Evolutionary conservation across 2,888 invertebrate species (phyloP).

Genomic region (Dolichomitus sp.): DNA sequence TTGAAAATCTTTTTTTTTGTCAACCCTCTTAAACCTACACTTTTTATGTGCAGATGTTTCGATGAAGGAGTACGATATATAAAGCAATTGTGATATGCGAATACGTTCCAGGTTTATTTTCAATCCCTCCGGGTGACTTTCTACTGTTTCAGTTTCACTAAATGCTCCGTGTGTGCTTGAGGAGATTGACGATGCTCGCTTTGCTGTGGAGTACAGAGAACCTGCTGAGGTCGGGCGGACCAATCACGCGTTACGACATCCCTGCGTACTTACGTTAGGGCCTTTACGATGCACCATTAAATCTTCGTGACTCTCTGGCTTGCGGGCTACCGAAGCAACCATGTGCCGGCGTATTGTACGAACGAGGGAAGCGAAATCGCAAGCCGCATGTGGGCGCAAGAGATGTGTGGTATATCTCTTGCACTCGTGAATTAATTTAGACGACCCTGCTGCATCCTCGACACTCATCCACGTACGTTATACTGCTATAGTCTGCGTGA

Average conservation of each 20-base stretch:
- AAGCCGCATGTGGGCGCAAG: slow-evolving; percentile 5
- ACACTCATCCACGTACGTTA: slow-evolving; percentile 53
- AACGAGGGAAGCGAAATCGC: slow-evolving; percentile 24
- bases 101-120: background rate
- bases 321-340: slow-evolving; percentile 7
- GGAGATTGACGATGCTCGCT: slow-evolving; percentile 12
- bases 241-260: slow-evolving; percentile 72
- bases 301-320: slow-evolving; percentile 65
- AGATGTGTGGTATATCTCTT: slow-evolving; percentile 47
- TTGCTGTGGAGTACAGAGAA: background rate
- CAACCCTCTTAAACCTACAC: too few relatives aligned
- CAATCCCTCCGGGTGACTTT: background rate
- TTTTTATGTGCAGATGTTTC: too few relatives aligned
- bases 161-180: slow-evolving; percentile 3
- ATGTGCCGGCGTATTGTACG: slow-evolving; percentile 19
- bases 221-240: slow-evolving; percentile 51
- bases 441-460: slow-evolving; percentile 55
- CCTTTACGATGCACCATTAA: slow-evolving; percentile 75
- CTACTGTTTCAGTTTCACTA: slow-evolving; percentile 1
- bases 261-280: slow-evolving; percentile 69
- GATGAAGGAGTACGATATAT: background rate
- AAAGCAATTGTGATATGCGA: background rate
- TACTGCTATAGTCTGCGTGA: slow-evolving; percentile 39
- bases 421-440: slow-evolving; percentile 72
- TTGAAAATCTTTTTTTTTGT: too few relatives aligned